These are phyloP conservation scores for Myripristis murdjan DNA, from an alignment of 2,797 vertebrate genomes.

Conservation along the genomic window DNA sequence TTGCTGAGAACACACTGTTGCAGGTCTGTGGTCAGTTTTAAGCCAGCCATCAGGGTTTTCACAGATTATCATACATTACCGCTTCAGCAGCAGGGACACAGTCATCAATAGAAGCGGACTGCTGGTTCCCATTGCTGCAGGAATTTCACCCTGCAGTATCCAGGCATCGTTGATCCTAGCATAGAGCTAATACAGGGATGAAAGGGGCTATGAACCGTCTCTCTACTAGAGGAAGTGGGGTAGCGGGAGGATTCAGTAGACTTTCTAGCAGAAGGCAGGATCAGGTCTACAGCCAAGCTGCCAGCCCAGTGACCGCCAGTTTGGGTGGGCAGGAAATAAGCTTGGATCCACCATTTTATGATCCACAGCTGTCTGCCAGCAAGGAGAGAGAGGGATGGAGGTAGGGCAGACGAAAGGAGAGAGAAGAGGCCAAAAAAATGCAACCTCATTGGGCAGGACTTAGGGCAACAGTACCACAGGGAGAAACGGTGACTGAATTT, in stretches of 20 bases:
- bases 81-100: conserved; percentile 57
- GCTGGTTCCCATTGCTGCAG: conserved; percentile 74
- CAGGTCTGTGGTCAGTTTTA: conserved; percentile 21
- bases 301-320: conserved; percentile 40
- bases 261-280: conserved; percentile 66
- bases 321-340: conserved; percentile 83
- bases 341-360: conserved; percentile 75
- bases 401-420: conserved; percentile 21
- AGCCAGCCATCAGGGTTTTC: conserved; percentile 44
- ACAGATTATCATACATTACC: conserved; percentile 34
- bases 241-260: conserved; percentile 63
- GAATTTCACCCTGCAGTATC: conserved; percentile 71
- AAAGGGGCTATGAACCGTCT: conserved; percentile 58
- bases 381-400: conserved; percentile 38
- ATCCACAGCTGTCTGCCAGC: conserved; percentile 71
- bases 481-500: conserved; percentile 65
- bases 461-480: conserved; percentile 41
- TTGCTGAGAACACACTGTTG: conserved; percentile 9
- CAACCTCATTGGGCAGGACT: conserved; percentile 46
- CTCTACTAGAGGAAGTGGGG: conserved; percentile 56
- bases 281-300: conserved; percentile 60
- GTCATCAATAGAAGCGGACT: conserved; percentile 54
- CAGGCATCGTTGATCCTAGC: conserved; percentile 67
- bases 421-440: conserved; percentile 33
- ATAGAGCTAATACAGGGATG: conserved; percentile 59